Conservation (phyloP, 2,113 vertebrate genomes). For the Nesogale talazaci region DNA sequence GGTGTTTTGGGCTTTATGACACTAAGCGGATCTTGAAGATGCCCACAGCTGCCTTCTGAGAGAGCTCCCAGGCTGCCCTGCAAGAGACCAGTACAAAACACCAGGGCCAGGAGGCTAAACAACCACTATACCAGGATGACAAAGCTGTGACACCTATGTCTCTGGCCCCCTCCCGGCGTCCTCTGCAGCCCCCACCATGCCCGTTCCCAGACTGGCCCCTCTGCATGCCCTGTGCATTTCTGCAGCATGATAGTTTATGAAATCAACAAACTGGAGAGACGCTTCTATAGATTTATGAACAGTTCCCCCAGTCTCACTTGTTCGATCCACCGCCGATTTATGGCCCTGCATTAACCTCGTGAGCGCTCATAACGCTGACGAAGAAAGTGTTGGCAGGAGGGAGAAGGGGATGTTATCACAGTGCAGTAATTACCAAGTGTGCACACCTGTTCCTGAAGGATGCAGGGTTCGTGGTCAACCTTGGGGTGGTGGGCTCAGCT, state of each 20-base stretch:
- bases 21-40: neutral
- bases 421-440: conserved; percentile 82
- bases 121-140: neutral
- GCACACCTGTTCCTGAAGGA: conserved; percentile 67
- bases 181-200: neutral
- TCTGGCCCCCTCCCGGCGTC: fast-evolving
- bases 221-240: neutral
- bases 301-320: conserved; percentile 78
- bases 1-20: neutral
- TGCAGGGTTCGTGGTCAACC: conserved; percentile 13
- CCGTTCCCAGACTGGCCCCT: neutral
- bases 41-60: neutral
- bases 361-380: conserved; percentile 81
- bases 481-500: neutral
- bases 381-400: conserved; percentile 84
- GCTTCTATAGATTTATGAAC: conserved; percentile 82
- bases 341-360: conserved; percentile 82
- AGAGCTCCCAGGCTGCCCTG: no score
- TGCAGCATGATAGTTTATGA: conserved; percentile 74
- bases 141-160: fast-evolving
- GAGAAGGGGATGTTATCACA: conserved; percentile 81
- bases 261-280: conserved; percentile 83
- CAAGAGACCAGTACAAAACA: fast-evolving
- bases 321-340: conserved; percentile 82
- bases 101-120: fast-evolving